Base-by-base conservation (phyloP, 2,113 vertebrate species). In the Pituophis catenifer region DNA sequence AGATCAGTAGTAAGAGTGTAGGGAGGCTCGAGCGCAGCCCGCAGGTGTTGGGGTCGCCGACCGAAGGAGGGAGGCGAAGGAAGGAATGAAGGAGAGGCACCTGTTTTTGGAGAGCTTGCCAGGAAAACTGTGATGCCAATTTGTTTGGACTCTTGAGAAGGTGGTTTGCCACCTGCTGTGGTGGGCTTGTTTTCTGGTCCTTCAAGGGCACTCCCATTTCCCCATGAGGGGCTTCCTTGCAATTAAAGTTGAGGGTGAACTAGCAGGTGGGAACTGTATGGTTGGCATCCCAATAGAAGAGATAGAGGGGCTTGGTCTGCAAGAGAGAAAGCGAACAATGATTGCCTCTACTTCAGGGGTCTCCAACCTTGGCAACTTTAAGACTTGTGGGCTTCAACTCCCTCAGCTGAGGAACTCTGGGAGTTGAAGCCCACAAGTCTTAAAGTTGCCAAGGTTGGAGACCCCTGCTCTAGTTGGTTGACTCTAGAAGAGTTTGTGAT, bases 101-200 rank as follows among this genome's bases (percentile, higher is more conserved):
- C n/a, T 81, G n/a, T 1, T 33, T 48, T 38, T 44, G 75, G 75
- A 81, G 33, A 21, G 3, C 15, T 19, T 38, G 70, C n/a, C 15
- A 3, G 17, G 33, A 7, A 8, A 38, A 75, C 17, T 0, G 17
- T 0, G 75, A 9, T 9, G 75, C 75, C 0, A 8, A 33, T 81
- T 38, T 81, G 17, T 21, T 81, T 81, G 9, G 75, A 9, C 33
- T 70, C 33, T 9, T 9, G 2, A 81, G 33, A 21, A 44, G 70
- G 75, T 44, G 33, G 15, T 81, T 21, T 21, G 75, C 17, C 17
- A 9, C 75, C 33, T 21, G 33, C 17, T 38, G 15, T 38, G 70
- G 70, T 38, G 70, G 70, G 33, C 70, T 81, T 81, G 8, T 4
- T 81, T 21, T 21, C 33, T 44, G 75, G 8, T 21, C 17, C 1